Base-by-base conservation (phyloP, 1,140 invertebrate genomes). In the Pinna nobilis region DNA sequence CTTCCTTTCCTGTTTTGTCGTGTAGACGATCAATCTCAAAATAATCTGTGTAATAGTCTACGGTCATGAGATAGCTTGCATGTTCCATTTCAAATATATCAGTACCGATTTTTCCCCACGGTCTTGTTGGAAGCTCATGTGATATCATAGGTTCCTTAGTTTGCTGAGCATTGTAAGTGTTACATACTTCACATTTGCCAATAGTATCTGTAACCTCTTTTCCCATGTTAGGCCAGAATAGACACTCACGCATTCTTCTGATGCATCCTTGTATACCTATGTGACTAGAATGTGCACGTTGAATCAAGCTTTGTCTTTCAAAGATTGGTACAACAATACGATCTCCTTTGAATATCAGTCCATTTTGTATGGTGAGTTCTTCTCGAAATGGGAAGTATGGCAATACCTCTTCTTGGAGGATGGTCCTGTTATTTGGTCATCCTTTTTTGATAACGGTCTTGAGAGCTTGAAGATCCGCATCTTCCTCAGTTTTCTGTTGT, bases 41-140 rank as follows among this genome's bases (percentile, higher is more conserved):
- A n/a, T 67, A 74, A 39, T 74, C 59, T n/a, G 60, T 57, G 55
- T 63, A 68, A 41, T 78, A 80, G 41, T 78, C 68, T 13, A 70
- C 68, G 32, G 64, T 63, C n/a, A 80, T 72, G 20, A 80, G 37
- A 57, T 78, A 74, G 35, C 59, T 39, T 7, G 57, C 35, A 9
- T 49, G 41, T 2, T 71, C 33, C 28, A 59, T 49, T 3, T 44
- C 53, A n/a, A 69, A 59, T 25, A 74, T 37, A 69, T 74, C 65
- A 49, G 33, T 70, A 4, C 71, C 71, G 20, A 72, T 65, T 51
- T 76, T 76, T 25, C 71, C 50, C 72, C 78, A 82, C 11, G 77
- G 71, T n/a, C 60, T 44, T n/a, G 59, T 35, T 50, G 74, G 74
- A 25, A 79, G 47, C 1, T 76, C 69, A 53, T 78, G 75, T 33